Base-by-base conservation (phyloP, 2,797 vertebrate genomes). In the Lithobates sylvaticus region DNA sequence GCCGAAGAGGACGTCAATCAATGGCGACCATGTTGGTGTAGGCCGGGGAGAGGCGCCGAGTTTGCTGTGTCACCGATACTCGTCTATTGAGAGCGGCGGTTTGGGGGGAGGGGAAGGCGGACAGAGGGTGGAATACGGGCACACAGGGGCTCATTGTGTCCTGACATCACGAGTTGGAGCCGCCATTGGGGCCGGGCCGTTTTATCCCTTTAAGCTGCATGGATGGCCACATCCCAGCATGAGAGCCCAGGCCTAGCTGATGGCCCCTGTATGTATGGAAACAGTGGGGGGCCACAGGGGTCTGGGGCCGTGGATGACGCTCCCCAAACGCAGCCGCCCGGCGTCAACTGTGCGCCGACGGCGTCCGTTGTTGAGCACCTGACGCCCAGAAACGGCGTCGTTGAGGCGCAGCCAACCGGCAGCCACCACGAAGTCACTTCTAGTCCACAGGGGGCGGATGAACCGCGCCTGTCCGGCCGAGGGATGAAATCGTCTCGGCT, bases 51-150 rank as follows among this genome's bases (percentile, higher is more conserved):
- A 64, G 3, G 47, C 42, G 44, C 21, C 26, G 34, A 5, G 76
- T n/a, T 71, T 85, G 83, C 83, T 85, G 83, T 85, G 83, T 85
- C 83, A 79, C 76, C 76, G 39, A 39, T 39, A 0, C 10, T 2
- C 39, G 1, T 10, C 39, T 9, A 39, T 39, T 39, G 39, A 39
- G 39, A 32, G 32, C 3, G 32, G 32, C 32, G n/a, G 26, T 26
- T 39, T 6, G 27, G 39, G 42, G 36, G 73, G 79, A 10, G 54
- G 27, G 7, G 54, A 34, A 26, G 21, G 50, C 44, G 72, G 39
- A 9, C 69, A 42, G 71, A 42, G n/a, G 26, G 26, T 18, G 27
- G 8, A 29, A 18, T 21, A 18, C 12, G n/a, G 32, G 44, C 27
- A 12, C 6, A 44, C n/a, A 10, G 12, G 2, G 32, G 3, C 58